Base-by-base conservation (phyloP, 1,140 invertebrate species). In the Papilio glaucus region DNA sequence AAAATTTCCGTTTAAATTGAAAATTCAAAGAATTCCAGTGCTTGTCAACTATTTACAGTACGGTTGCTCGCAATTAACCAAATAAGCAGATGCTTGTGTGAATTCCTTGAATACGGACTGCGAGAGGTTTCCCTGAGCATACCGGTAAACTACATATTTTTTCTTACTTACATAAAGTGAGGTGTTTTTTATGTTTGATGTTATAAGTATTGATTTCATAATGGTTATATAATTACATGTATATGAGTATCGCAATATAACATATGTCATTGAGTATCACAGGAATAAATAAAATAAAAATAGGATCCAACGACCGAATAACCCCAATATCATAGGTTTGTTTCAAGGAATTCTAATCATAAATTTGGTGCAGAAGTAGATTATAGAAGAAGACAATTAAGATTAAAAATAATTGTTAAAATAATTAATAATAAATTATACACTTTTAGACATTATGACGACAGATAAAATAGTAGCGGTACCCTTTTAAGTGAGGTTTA, bases 1-100 rank as follows among this genome's bases (percentile, higher is more conserved):
- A 57, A 57, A 45, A 57, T n/a, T 24, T 57, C 49, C 21, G 10
- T 57, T 57, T 26, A 57, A 57, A 57, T 57, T 57, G 49, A 57
- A 57, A 45, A 24, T 24, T 57, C 49, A 12, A 57, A 57, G 49
- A 3, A 57, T 57, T 26, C 21, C 24, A 57, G 18, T 24, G 12
- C n/a, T 57, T 13, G 21, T 26, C 21, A 26, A 3, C 10, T 41
- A 4, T 24, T 24, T 9, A 57, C 49, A 57, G 21, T 57, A 57
- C 49, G 49, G 49, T 57, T 12, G 49, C 18, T 57, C 9, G 21
- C 49, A 57, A 57, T 57, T 26, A 24, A 57, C 49, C 49, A 57
- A 57, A 57, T 57, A 57, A 57, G 49, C 49, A 57, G 49, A 57
- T 18, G 49, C 49, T 57, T 24, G 49, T 24, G 4, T 24, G 49